Percentiles rank a stretch among this genome's conserved stretches.
phyloP scores from a whole-genome alignment of 1,140 invertebrate genomes.

The Drosophila lacteicornis region DNA sequence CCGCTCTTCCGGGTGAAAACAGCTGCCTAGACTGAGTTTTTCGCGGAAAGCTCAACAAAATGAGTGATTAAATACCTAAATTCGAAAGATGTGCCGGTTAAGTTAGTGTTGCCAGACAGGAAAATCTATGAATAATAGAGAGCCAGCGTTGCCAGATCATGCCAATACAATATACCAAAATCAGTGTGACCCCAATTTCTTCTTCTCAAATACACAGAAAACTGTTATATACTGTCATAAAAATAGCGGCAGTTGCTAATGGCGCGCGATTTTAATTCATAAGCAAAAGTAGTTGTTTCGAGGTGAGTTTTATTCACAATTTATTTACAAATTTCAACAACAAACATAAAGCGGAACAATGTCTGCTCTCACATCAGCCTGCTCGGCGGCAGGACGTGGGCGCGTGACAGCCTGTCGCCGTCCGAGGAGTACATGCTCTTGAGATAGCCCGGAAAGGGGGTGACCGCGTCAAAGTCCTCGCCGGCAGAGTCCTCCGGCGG shows the following conservation, averaged over 20 bases:
- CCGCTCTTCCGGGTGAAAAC: too few species aligned
- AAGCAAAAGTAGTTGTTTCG: background rate
- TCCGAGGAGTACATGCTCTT: slow-evolving; percentile 77
- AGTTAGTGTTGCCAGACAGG: background rate
- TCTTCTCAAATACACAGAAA: background rate
- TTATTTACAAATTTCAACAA: slow-evolving; percentile 71
- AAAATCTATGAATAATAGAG: background rate
- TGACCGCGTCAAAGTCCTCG: slow-evolving; percentile 74
- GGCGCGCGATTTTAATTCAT: background rate
- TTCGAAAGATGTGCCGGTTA: too few species aligned
- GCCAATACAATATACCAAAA: background rate
- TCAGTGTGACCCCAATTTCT: too few species aligned
- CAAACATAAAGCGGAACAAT: slow-evolving; percentile 28
- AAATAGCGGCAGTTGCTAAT: background rate
- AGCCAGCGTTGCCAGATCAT: background rate
- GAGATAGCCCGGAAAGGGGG: slow-evolving; percentile 82
- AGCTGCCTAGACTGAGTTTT: too few species aligned
- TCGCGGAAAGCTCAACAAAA: too few species aligned
- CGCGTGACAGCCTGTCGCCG: slow-evolving; percentile 1
- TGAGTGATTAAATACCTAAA: too few species aligned
- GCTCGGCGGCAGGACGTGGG: slow-evolving; percentile 48
- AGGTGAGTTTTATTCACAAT: slow-evolving; percentile 31
- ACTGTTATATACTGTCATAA: background rate
- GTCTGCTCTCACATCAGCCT: slow-evolving; percentile 26
- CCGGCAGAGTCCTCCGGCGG: slow-evolving; percentile 79